phyloP scores from a whole-genome alignment of 2,888 invertebrate species.

The Agriopis aurantiaria region DNA sequence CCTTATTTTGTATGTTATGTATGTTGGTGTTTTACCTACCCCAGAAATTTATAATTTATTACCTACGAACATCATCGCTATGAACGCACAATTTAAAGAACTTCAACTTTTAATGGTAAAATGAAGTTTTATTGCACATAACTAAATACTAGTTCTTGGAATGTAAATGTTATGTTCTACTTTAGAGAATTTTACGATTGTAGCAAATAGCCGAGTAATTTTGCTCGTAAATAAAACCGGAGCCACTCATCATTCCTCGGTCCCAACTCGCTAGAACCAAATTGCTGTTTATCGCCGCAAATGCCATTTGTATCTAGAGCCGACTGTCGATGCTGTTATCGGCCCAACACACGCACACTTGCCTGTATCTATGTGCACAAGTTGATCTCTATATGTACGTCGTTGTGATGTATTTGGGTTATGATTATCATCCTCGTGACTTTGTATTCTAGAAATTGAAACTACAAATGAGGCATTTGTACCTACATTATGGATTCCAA shows the following conservation, averaged over 20 bases:
- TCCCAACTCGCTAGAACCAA: slow-evolving; percentile 28
- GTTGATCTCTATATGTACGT: not conserved
- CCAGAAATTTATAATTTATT: not conserved
- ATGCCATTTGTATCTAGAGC: slow-evolving; percentile 30
- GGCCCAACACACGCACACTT: not conserved
- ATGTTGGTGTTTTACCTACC: not conserved
- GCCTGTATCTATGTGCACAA: not conserved
- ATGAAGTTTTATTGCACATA: slow-evolving; percentile 43
- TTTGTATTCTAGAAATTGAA: slow-evolving; percentile 19
- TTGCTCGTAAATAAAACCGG: slow-evolving; percentile 35
- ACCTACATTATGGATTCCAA: not conserved
- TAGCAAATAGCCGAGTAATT: slow-evolving; percentile 33
- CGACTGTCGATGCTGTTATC: slow-evolving; percentile 7
- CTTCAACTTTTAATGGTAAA: slow-evolving; percentile 33
- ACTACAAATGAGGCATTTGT: slow-evolving; percentile 5
- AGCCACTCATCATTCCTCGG: slow-evolving; percentile 31
- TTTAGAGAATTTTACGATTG: slow-evolving; percentile 33
- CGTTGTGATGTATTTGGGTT: slow-evolving; percentile 15
- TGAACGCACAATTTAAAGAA: slow-evolving; percentile 20
- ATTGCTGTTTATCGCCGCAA: slow-evolving; percentile 37
- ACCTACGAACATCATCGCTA: not conserved
- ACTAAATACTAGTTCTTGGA: slow-evolving; percentile 40
- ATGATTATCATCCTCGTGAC: slow-evolving; percentile 14
- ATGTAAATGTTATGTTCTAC: slow-evolving; percentile 46
- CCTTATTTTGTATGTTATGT: not conserved